Conservation (phyloP, 2,113 vertebrate genomes). For the Ophthalmolycus amberensis region DNA sequence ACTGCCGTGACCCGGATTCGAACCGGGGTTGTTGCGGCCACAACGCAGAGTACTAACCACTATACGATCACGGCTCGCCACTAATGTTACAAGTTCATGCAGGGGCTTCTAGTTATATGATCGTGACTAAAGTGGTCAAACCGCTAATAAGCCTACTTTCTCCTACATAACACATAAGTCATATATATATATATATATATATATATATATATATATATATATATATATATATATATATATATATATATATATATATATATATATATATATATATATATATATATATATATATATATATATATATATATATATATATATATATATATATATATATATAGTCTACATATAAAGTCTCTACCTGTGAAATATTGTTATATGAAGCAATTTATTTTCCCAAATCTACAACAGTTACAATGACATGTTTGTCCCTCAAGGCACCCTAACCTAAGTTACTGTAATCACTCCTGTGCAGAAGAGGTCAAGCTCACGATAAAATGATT, state of each 20-base stretch:
- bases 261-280: too few relatives aligned
- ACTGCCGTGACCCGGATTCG: slow-evolving; percentile 86
- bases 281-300: too few relatives aligned
- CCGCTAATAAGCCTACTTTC: not conserved
- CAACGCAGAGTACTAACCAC: slow-evolving; percentile 81
- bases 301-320: too few relatives aligned
- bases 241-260: too few relatives aligned
- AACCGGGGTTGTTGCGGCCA: slow-evolving; percentile 89
- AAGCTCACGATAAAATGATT: not conserved
- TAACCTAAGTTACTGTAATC: not conserved
- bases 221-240: too few relatives aligned
- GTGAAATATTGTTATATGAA: not conserved
- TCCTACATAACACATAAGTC: not conserved
- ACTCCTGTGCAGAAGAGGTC: not conserved
- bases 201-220: too few relatives aligned
- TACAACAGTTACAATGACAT: not conserved
- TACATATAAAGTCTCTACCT: not conserved
- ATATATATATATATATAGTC: too few relatives aligned
- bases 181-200: too few relatives aligned
- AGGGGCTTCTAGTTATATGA: too few relatives aligned
- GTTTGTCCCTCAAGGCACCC: not conserved
- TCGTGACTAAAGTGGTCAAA: not conserved
- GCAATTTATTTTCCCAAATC: not conserved
- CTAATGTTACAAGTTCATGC: accelerated
- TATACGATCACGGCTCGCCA: slow-evolving; percentile 56